Base-by-base conservation (phyloP, 2,888 invertebrate genomes). In the Polymixis lichenea region DNA sequence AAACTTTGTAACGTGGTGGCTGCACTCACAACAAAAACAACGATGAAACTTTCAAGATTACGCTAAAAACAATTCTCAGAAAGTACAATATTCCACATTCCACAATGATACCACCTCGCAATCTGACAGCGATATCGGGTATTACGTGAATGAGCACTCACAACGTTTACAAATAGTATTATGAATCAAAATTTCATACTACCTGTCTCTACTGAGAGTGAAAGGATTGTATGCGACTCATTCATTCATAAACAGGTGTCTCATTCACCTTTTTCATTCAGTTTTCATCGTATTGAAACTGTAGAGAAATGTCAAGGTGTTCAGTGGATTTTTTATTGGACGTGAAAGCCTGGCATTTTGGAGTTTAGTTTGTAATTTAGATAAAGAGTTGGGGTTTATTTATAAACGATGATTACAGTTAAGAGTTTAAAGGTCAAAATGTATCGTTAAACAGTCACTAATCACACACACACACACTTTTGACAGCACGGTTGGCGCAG, bases 241-340 rank as follows among this genome's bases (percentile, higher is more conserved):
- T 77, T 82, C 62, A 82, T 72, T 77, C 67, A 60, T 82, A 72
- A 71, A 82, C 77, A 82, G 81, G 60, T 81, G 71, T 64, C 82
- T 72, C 72, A 19, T 82, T 72, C 60, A 49, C 0, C 0, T 0
- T 51, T 56, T 72, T 53, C 70, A 77, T 81, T 80, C 69, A 56
- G 2, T 49, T 75, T 32, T 32, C 5, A 68, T 55, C 38, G 64
- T 64, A 65, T 38, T 55, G 53, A 49, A 76, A 65, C 17, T 75
- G 38, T 60, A 75, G 28, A 32, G 62, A 43, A 78, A 77, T 78
- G 64, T 79, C 58, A 78, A 77, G 56, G 72, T 56, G 62, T 13
- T 56, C 62, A 19, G 19, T 8, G 3, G 0, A 7, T 22, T 22
- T 28, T 72, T n/a, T 28, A 68, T 25, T 62, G 11, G 32, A 76